phyloP scores from a whole-genome alignment of 2,888 invertebrate genomes.

The Callinectes sapidus region DNA sequence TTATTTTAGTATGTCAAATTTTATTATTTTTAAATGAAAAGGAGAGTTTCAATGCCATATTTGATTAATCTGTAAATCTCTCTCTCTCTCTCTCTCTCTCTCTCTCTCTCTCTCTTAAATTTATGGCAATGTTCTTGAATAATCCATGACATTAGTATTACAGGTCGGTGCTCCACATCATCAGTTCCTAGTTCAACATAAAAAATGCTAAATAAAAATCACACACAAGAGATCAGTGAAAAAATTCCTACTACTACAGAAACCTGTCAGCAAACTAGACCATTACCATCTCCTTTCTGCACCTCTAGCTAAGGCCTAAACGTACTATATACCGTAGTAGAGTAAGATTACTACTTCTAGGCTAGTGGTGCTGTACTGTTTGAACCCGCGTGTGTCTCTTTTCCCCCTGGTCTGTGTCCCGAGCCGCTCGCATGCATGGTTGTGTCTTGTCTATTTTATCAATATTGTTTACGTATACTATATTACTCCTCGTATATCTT shows the following conservation, averaged over 20 bases:
- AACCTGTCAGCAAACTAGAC: constrained; percentile 1
- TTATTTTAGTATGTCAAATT: not conserved
- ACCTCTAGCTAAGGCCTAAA: constrained; percentile 32
- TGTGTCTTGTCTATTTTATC: constrained; percentile 5
- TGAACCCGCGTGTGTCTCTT: constrained; percentile 9
- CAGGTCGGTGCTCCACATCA: constrained; percentile 24
- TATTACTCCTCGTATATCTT: not conserved
- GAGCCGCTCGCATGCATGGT: constrained; percentile 8
- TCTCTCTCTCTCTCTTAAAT: not conserved
- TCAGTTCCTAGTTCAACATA: not conserved
- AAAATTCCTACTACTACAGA: not conserved
- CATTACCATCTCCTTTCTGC: constrained; percentile 19
- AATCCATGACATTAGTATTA: constrained; percentile 32
- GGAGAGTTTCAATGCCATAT: too few relatives aligned
- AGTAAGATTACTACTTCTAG: not conserved
- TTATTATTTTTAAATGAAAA: too few relatives aligned
- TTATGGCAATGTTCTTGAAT: not conserved
- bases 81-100: not conserved
- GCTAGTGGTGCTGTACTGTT: constrained; percentile 29
- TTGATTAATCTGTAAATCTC: not conserved
- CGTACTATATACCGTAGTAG: constrained; percentile 9
- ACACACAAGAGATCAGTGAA: constrained; percentile 32
- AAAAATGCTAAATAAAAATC: not conserved
- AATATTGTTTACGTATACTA: not conserved
- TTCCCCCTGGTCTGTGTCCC: constrained; percentile 32